phyloP scores from a whole-genome alignment of 2,888 invertebrate genomes.

The Caenorhabditis japonica region DNA sequence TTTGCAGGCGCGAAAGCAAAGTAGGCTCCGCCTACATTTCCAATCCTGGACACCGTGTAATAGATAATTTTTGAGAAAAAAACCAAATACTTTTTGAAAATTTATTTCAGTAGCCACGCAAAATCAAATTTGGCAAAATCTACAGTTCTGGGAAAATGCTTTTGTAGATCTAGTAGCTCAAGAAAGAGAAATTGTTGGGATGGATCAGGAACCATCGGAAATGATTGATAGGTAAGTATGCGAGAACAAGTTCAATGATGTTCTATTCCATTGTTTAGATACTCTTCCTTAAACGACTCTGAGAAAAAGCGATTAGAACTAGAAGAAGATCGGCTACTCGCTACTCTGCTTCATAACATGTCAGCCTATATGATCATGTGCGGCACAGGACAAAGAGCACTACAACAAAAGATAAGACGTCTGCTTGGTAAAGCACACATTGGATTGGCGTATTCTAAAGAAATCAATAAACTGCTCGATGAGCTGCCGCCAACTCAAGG shows the following conservation, averaged over 20 bases:
- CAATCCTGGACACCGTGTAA: no score
- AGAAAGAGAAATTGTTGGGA: conserved; percentile 97
- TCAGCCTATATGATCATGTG: conserved; percentile 89
- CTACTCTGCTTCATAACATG: conserved; percentile 94
- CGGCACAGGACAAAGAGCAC: conserved; percentile 69
- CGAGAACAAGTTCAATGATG: background rate
- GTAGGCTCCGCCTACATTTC: no score
- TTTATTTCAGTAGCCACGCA: conserved; percentile 58
- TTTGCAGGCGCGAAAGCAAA: no score
- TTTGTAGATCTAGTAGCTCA: conserved; percentile 97
- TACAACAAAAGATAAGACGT: conserved; percentile 85
- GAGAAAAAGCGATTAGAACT: conserved; percentile 90
- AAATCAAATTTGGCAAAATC: conserved; percentile 90
- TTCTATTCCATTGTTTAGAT: conserved; percentile 55
- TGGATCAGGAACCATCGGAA: conserved; percentile 86
- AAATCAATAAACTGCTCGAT: conserved; percentile 95
- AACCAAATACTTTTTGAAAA: no score
- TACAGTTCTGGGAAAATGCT: conserved; percentile 99
- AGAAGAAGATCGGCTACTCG: conserved; percentile 94
- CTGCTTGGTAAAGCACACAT: conserved; percentile 98
- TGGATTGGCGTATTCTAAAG: conserved; percentile 95
- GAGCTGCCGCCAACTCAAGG: conserved; percentile 91
- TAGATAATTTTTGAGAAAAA: background rate
- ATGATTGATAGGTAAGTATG: conserved; percentile 73
- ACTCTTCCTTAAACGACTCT: conserved; percentile 73